Evolutionary conservation across 2,888 invertebrate genomes (phyloP), one percentile per base, ranked within the genome.

Genomic region (Heliconius cydno): DNA sequence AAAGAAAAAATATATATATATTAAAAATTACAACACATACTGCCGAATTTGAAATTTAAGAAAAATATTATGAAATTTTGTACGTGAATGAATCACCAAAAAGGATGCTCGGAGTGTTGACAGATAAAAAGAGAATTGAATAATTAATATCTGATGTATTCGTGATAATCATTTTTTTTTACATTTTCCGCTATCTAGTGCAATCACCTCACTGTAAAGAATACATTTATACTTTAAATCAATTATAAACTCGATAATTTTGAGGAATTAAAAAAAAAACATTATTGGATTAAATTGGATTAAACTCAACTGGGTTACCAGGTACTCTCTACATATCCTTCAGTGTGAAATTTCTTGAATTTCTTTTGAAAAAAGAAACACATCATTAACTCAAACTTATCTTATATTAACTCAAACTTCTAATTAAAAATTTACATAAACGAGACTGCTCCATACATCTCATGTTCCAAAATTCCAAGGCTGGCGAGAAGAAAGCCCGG

Each of bases 401-500:
- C 34, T 34, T 34, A 0, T 34, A 34, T 34, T 34, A 34, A 34
- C 34, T 34, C 1, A 34, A 9, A 12, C 3, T 41, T 41, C 12
- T 41, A 41, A 41, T 57, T 57, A 57, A 25, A 60, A 25, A n/a
- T 12, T 63, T 60, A 25, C 30, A 3, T 13, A 46, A 70, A 1
- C 7, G 41, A 28, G 34, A 9, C 75, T 1, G 66, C 90, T 94
- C 92, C 82, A 91, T 79, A 28, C 3, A 6, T 34, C 15, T 82
- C 12, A 82, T 91, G 91, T 87, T 84, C 94, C 93, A 80, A 94
- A 94, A 87, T 87, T 91, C 86, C 94, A 93, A 94, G 94, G 94
- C 92, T 93, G 87, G 87, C 86, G 88, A 90, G 92, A 94, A 93
- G 94, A 94, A 94, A 94, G 94, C 93, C 94, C 90, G 91, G 87